Evolutionary conservation across 2,888 invertebrate genomes (phyloP).

Genomic region (Vesta saturnalis): DNA sequence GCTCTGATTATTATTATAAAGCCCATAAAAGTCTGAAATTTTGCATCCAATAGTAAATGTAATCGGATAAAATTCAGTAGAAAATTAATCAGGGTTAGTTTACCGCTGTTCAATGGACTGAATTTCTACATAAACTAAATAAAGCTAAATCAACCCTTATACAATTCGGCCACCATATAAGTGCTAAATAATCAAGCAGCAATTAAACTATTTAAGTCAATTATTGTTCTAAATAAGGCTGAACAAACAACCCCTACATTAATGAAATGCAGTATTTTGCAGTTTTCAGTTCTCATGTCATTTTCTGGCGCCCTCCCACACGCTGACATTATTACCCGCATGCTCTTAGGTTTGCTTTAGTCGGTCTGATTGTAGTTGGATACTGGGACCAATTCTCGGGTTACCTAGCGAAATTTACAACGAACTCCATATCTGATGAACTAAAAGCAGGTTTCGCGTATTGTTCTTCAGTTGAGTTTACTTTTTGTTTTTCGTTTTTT

Average conservation of each 20-base stretch:
- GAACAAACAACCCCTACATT: slow-evolving; percentile 46
- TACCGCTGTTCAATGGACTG: background rate
- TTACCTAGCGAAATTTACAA: slow-evolving; percentile 43
- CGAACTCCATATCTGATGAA: slow-evolving; percentile 35
- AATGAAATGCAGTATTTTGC: slow-evolving; percentile 43
- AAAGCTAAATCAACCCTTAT: slow-evolving; percentile 24
- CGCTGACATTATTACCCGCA: slow-evolving; percentile 45
- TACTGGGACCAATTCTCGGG: slow-evolving; percentile 50
- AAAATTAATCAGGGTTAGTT: background rate
- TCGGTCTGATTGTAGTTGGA: slow-evolving; percentile 54
- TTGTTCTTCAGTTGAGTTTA: slow-evolving; percentile 29
- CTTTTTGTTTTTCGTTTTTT: slow-evolving; percentile 22
- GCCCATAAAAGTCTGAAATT: background rate
- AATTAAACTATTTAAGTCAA: slow-evolving; percentile 34
- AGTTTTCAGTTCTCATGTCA: slow-evolving; percentile 44
- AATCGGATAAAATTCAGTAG: too few species aligned
- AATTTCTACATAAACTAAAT: slow-evolving; percentile 22
- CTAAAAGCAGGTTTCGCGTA: slow-evolving; percentile 35
- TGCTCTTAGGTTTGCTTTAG: slow-evolving; percentile 48
- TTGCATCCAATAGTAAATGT: too few species aligned
- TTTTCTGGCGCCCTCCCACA: slow-evolving; percentile 49
- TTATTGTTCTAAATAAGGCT: slow-evolving; percentile 43
- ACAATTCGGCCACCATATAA: slow-evolving; percentile 40
- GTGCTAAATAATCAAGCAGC: slow-evolving; percentile 35
- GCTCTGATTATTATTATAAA: too few species aligned